phyloP scores from a whole-genome alignment of 2,888 invertebrate species.

The Gnatocerus cornutus region DNA sequence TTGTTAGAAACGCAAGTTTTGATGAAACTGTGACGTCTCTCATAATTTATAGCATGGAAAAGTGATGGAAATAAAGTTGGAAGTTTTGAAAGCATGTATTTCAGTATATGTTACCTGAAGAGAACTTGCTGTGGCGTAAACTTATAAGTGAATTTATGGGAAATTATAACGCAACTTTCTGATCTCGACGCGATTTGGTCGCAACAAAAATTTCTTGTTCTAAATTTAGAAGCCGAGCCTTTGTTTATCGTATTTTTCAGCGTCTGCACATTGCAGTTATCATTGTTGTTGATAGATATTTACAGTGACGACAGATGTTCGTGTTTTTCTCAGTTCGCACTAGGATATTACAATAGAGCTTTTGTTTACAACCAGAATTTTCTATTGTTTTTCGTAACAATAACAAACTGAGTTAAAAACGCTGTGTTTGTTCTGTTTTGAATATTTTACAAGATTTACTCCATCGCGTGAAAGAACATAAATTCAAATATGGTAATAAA shows the following conservation, averaged over 20 bases:
- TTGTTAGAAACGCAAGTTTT: not conserved
- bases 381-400: slow-evolving; percentile 1
- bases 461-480: slow-evolving; percentile 9
- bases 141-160: not conserved
- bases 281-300: too few species aligned
- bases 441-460: slow-evolving; percentile 1
- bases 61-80: slow-evolving; percentile 5
- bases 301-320: too few species aligned
- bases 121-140: not conserved
- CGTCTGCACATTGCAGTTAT: too few species aligned
- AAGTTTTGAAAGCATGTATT: slow-evolving; percentile 3
- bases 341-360: too few species aligned
- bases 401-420: too few species aligned
- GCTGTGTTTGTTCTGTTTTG: not conserved
- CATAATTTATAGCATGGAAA: not conserved
- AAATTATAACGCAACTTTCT: too few species aligned
- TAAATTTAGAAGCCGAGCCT: too few species aligned
- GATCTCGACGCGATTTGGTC: too few species aligned
- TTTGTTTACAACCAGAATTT: too few species aligned
- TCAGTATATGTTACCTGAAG: not conserved
- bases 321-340: too few species aligned
- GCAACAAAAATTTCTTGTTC: too few species aligned
- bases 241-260: too few species aligned
- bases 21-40: not conserved
- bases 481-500: slow-evolving; percentile 29